phyloP scores from a whole-genome alignment of 37 sponge, comb jelly and placozoan genomes.

The Halichondria panicea region DNA sequence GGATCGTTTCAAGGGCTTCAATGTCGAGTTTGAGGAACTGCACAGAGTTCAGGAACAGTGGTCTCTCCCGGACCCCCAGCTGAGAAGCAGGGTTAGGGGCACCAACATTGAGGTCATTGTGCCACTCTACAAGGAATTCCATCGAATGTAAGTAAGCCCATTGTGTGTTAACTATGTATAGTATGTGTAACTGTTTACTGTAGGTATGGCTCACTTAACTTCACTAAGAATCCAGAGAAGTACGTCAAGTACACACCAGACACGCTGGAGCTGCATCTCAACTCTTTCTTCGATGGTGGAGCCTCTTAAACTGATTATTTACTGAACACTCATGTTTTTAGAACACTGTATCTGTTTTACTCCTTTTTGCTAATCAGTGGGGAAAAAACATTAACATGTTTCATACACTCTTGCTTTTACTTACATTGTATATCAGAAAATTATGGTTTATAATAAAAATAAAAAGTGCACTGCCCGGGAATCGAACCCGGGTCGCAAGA shows the following conservation, averaged over 20 bases:
- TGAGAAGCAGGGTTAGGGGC: slow-evolving; percentile 54
- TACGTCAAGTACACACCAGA: slow-evolving; percentile 85
- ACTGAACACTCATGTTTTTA: neutral
- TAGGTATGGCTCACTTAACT: slow-evolving; percentile 60
- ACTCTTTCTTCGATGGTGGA: slow-evolving; percentile 82
- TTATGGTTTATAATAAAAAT: too few relatives aligned
- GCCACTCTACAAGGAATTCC: slow-evolving; percentile 65
- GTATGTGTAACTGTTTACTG: neutral
- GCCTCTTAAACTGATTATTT: slow-evolving; percentile 25
- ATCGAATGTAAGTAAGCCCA: slow-evolving; percentile 46
- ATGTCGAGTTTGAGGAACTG: slow-evolving; percentile 86
- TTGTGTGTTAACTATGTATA: neutral
- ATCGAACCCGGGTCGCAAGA: too few relatives aligned
- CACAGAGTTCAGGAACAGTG: slow-evolving; percentile 72
- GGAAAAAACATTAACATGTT: too few relatives aligned
- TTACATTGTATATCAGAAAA: too few relatives aligned
- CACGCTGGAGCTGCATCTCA: slow-evolving; percentile 49
- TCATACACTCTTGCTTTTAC: too few relatives aligned
- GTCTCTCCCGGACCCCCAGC: slow-evolving; percentile 77
- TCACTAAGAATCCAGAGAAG: slow-evolving; percentile 92
- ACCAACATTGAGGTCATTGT: slow-evolving; percentile 64
- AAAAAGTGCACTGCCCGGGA: too few relatives aligned
- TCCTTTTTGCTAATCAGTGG: too few relatives aligned
- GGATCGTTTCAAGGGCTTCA: slow-evolving; percentile 95
- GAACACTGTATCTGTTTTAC: too few relatives aligned